Evolutionary conservation across 1,140 invertebrate species (phyloP), one percentile per base, ranked within the genome.

Genomic region (Metopolophium dirhodum): DNA sequence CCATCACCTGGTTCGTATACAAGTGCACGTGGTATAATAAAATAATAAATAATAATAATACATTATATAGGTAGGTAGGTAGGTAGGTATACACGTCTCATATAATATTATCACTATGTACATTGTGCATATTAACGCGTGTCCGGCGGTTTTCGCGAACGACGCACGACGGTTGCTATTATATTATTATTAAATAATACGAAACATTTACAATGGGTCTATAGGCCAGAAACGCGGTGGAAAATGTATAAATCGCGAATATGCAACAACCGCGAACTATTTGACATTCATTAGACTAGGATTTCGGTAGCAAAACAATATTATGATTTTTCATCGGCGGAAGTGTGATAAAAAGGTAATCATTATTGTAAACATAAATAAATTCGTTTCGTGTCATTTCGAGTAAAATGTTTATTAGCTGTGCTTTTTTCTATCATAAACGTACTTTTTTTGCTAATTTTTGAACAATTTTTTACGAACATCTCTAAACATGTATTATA

Each of bases 11-110:
- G 14, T 77, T n/a, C 61, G 61, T 68, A 30, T 61, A 61, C 11
- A 30, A 30, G 57, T 61, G 30, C 30, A 18, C 30, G 30, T 77
- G 30, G 61, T 77, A 77, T 77, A 77, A 77, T 77, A 77, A n/a
- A n/a, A 35, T 77, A 77, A 77, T 77, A 77, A 77, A 85, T 85
- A 85, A 83, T 83, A 83, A 82, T 41, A 85, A 85, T 85, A 85
- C 2, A 22, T 8, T 68, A n/a, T 68, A 68, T 68, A 68, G 61
- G 11, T 61, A 61, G 30, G 30, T 37, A 37, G 37, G 4, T 41
- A 41, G 37, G 2, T 37, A 37, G 37, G 1, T n/a, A 18, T n/a
- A 18, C 6, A n/a, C 30, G 4, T 22, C 11, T 2, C n/a, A 6
- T 68, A 18, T 20, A 45, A 23, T 83, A 83, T 37, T 83, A 83